Percentiles rank a stretch among this genome's conserved stretches.
phyloP scores from a whole-genome alignment of 2,797 vertebrate genomes.

The Todus mexicanus region DNA sequence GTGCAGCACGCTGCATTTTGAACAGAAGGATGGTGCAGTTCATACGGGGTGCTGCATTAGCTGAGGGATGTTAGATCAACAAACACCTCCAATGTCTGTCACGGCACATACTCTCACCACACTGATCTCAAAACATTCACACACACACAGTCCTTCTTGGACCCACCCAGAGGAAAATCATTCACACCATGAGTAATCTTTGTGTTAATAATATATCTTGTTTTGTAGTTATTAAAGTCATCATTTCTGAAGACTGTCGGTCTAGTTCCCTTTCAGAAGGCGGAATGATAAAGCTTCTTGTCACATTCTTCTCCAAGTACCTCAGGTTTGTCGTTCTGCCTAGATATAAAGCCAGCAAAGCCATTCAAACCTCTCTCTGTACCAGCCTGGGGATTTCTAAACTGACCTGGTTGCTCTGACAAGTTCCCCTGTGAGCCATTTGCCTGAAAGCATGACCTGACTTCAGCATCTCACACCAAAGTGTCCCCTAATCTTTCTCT shows the following conservation, averaged over 20 bases:
- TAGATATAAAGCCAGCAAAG: not conserved
- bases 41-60: not conserved
- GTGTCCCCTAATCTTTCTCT: not conserved
- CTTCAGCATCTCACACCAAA: not conserved
- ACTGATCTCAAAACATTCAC: not conserved
- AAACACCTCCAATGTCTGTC: not conserved
- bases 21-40: not conserved
- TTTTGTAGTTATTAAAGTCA: not conserved
- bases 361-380: not conserved
- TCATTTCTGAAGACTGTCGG: not conserved
- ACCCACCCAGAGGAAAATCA: not conserved
- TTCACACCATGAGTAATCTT: not conserved
- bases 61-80: not conserved
- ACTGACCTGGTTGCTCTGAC: not conserved
- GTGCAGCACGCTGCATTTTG: not conserved
- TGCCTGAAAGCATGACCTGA: rapidly evolving
- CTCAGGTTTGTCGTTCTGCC: not conserved
- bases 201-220: not conserved
- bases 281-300: not conserved
- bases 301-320: not conserved
- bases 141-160: not conserved
- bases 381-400: not conserved
- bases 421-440: not conserved
- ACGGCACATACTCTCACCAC: not conserved
- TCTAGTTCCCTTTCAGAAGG: not conserved